Base-by-base conservation (phyloP, 2,888 invertebrate genomes). In the Pterostichus niger region DNA sequence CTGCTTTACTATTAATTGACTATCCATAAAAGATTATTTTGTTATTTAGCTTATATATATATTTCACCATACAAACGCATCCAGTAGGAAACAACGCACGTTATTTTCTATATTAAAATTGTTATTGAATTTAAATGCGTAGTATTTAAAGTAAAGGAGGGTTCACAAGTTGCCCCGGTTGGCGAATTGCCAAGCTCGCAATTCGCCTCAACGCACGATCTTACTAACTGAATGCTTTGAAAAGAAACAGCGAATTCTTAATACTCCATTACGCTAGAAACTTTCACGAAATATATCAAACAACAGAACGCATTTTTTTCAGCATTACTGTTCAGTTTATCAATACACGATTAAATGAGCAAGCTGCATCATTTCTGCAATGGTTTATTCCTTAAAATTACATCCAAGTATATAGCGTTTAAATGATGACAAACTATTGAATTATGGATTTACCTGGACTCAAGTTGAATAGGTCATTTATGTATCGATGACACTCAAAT, bases 241-340 rank as follows among this genome's bases (percentile, higher is more conserved):
- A 75, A 82, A 61, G 75, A 82, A 82, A 73, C 56, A 82, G 64
- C 75, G 75, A 82, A 82, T 82, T 52, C 75, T 82, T 82, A 82
- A 82, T 82, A 82, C 82, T 82, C 82, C 75, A 82, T 82, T 82
- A 82, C 82, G 73, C 61, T 82, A 82, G 75, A 75, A 82, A 82
- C 82, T 82, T 82, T 46, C 49, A 61, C 82, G 46, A 49, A 61
- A 61, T 82, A 82, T 82, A 46, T 82, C 59, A 75, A 82, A 82
- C 82, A 73, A 56, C 77, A 56, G 56, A 77, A 56, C 59, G 31
- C 31, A 73, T 59, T 73, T 46, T 24, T 81, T 75, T 13, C 64
- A 75, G 44, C 75, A 49, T 44, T 52, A 54, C 71, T 31, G 24
- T 35, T 73, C 81, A 68, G 73, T 81, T 81, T 81, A 81, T 81